A percentile compares a stretch with the other conserved stretches of the same genome.
These are phyloP conservation scores for Gephyroberyx darwinii DNA, from an alignment of 2,797 vertebrate species.

Conservation along the genomic window DNA sequence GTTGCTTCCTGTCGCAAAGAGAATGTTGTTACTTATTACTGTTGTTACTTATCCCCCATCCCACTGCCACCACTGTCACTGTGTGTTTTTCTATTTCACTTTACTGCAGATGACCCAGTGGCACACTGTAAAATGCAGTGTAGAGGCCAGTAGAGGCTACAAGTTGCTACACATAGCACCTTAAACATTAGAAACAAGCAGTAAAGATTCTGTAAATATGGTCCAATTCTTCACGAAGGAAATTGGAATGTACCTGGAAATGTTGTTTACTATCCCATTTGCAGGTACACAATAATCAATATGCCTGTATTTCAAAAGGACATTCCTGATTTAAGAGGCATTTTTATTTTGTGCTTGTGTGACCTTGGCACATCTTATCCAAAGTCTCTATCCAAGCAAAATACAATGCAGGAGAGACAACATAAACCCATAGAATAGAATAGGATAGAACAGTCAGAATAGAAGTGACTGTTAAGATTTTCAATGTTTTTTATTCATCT, in stretches of 20 bases:
- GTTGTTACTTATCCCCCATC: no score
- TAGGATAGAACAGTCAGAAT: no score
- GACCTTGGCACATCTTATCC: conserved; percentile 3
- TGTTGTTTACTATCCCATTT: background rate
- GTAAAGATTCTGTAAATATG: background rate
- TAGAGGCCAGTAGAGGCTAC: no score
- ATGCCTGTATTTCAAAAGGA: conserved; percentile 6
- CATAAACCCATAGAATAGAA: conserved; percentile 44
- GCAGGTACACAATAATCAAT: conserved; percentile 1
- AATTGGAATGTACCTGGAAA: background rate
- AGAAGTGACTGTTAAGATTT: conserved; percentile 39
- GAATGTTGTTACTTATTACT: no score
- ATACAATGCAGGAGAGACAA: conserved; percentile 23
- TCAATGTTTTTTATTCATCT: conserved; percentile 53
- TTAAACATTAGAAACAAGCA: background rate
- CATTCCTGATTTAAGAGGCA: conserved; percentile 13
- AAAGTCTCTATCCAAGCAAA: conserved; percentile 19
- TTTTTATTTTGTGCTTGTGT: conserved; percentile 13
- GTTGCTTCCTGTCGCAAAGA: no score
- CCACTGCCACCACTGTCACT: no score
- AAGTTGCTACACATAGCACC: background rate
- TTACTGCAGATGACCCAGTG: no score
- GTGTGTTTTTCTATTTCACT: no score
- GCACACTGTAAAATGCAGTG: background rate
- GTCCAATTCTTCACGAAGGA: background rate